Percentiles rank a stretch among this genome's conserved stretches.
Conservation (phyloP, 1,140 invertebrate species). For the Catajapyx aquilonaris region DNA sequence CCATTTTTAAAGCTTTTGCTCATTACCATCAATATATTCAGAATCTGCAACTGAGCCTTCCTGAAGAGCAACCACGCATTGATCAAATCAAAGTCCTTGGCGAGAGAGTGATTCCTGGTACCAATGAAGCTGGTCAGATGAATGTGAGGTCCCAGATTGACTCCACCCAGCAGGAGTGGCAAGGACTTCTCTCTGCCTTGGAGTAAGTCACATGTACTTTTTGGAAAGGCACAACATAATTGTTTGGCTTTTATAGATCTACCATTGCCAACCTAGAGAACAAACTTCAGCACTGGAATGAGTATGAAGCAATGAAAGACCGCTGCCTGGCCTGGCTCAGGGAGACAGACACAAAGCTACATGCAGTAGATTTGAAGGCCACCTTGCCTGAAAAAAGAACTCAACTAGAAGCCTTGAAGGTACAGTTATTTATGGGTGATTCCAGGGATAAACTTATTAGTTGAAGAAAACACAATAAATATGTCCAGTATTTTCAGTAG, state of each 20-base stretch:
- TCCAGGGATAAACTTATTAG: not conserved
- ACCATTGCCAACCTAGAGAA: constrained; percentile 54
- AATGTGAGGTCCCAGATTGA: constrained; percentile 70
- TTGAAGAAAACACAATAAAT: too few relatives aligned
- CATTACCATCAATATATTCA: too few relatives aligned
- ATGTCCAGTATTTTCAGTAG: not conserved
- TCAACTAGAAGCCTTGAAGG: constrained; percentile 52
- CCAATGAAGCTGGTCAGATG: constrained; percentile 60
- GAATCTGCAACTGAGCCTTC: constrained; percentile 51
- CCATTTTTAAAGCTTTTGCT: too few relatives aligned
- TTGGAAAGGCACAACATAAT: constrained; percentile 1
- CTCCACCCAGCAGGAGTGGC: constrained; percentile 72
- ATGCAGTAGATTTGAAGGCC: constrained; percentile 70
- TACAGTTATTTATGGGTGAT: constrained; percentile 10
- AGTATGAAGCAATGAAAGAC: constrained; percentile 74
- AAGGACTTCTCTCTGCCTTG: constrained; percentile 51
- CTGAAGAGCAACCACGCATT: constrained; percentile 68
- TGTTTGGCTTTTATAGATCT: too few relatives aligned
- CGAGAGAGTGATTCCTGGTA: constrained; percentile 76
- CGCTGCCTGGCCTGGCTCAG: constrained; percentile 69
- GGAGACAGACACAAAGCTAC: constrained; percentile 66
- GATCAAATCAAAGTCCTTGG: constrained; percentile 54
- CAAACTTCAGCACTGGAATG: constrained; percentile 72
- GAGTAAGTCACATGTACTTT: constrained; percentile 18
- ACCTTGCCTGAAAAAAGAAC: constrained; percentile 61